phyloP scores from a whole-genome alignment of 2,888 invertebrate species.

The Lissocephala sabroskyi region DNA sequence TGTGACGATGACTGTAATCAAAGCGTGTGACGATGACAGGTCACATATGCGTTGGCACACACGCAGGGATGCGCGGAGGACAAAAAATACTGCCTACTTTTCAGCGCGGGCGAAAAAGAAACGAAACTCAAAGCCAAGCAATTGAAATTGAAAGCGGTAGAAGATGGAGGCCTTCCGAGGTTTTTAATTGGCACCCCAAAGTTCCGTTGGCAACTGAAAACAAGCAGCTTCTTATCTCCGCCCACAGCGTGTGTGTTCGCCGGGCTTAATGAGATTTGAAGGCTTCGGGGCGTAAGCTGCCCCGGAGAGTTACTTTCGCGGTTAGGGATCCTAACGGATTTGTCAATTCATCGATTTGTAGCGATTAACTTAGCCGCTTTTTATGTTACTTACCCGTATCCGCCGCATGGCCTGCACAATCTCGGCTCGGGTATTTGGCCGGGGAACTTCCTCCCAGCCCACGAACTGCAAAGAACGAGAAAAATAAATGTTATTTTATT shows the following conservation, averaged over 20 bases:
- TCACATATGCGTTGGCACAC: too few relatives aligned
- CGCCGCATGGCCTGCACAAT: slow-evolving; percentile 99
- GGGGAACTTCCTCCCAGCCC: slow-evolving; percentile 96
- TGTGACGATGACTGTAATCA: slow-evolving; percentile 37
- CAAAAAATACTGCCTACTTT: slow-evolving; percentile 37
- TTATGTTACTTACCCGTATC: slow-evolving; percentile 86
- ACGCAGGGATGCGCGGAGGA: neutral
- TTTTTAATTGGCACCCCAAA: too few relatives aligned
- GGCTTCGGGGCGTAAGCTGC: too few relatives aligned
- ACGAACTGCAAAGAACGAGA: slow-evolving; percentile 99
- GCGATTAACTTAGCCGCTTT: slow-evolving; percentile 11
- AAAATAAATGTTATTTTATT: too few relatives aligned
- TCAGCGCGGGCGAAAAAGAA: slow-evolving; percentile 13
- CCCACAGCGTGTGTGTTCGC: too few relatives aligned
- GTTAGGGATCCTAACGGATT: neutral
- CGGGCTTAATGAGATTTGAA: too few relatives aligned
- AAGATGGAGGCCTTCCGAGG: too few relatives aligned
- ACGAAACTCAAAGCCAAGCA: slow-evolving; percentile 32
- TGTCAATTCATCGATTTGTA: neutral
- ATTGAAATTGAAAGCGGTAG: too few relatives aligned
- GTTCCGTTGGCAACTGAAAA: too few relatives aligned
- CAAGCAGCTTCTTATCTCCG: too few relatives aligned
- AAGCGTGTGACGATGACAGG: slow-evolving; percentile 9
- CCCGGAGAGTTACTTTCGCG: too few relatives aligned
- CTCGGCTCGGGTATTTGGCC: slow-evolving; percentile 96